Conservation (phyloP, 2,888 invertebrate species). For the Drosophila ochracea region DNA sequence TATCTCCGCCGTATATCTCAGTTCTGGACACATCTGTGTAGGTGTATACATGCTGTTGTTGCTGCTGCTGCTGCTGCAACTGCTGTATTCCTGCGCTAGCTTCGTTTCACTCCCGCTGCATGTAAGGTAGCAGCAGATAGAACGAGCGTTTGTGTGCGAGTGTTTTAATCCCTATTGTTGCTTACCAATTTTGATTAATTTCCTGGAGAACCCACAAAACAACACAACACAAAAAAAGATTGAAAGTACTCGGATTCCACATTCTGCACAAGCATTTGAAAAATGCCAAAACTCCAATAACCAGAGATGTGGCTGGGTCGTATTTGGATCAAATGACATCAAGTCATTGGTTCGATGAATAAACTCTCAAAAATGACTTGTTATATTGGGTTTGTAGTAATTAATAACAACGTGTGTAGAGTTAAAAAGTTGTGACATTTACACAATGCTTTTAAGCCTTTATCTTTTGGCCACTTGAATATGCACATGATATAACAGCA, state of each 20-base stretch:
- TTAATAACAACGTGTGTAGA: neutral
- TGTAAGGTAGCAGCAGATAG: conserved; percentile 54
- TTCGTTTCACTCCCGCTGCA: neutral
- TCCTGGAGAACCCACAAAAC: conserved; percentile 32
- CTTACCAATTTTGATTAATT: conserved; percentile 60
- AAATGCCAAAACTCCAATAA: conserved; percentile 28
- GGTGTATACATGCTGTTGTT: conserved; percentile 10
- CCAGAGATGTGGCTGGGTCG: conserved; percentile 8
- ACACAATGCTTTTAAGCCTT: conserved; percentile 4
- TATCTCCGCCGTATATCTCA: conserved; percentile 64
- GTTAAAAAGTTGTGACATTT: neutral
- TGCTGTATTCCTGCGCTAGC: neutral
- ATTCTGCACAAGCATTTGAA: conserved; percentile 31
- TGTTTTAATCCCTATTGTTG: conserved; percentile 9
- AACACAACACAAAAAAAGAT: conserved; percentile 2
- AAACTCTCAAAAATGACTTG: neutral
- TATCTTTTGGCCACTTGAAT: neutral
- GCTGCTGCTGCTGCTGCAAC: conserved; percentile 14
- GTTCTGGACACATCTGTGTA: conserved; percentile 27
- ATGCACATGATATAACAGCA: neutral
- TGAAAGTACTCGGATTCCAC: conserved; percentile 48
- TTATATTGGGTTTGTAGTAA: neutral
- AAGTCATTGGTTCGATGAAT: conserved; percentile 13
- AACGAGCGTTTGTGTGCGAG: conserved; percentile 10
- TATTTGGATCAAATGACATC: conserved; percentile 27